Evolutionary conservation across 2,797 vertebrate species (phyloP).

Genomic region (Sebastolobus alascanus): DNA sequence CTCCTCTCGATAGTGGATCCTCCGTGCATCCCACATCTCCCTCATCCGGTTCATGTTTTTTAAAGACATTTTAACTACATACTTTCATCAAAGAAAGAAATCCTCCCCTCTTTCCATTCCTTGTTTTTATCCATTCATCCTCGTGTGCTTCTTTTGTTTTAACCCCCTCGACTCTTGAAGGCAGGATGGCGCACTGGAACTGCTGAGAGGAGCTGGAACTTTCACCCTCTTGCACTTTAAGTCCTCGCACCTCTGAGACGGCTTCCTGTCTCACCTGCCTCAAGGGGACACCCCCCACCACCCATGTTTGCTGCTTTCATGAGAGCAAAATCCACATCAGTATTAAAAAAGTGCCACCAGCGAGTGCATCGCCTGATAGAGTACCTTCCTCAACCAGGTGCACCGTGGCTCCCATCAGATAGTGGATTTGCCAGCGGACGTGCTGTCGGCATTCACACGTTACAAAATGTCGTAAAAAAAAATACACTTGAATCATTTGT

Average conservation of each 20-base stretch:
- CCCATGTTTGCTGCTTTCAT: conserved; percentile 49
- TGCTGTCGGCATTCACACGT: conserved; percentile 14
- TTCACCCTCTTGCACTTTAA: conserved; percentile 83
- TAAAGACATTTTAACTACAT: conserved; percentile 56
- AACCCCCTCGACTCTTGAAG: conserved; percentile 36
- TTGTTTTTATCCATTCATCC: conserved; percentile 51
- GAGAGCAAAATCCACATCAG: conserved; percentile 72
- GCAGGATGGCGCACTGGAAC: conserved; percentile 63
- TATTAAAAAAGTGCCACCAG: conserved; percentile 73
- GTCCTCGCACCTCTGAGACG: conserved; percentile 61
- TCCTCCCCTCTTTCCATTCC: conserved; percentile 55
- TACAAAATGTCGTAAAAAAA: conserved; percentile 38
- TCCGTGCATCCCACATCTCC: conserved; percentile 56
- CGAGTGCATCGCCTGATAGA: conserved; percentile 36
- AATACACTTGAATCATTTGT: conserved; percentile 50
- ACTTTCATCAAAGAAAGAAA: conserved; percentile 47
- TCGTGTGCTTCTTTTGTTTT: conserved; percentile 19
- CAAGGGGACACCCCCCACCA: conserved; percentile 3
- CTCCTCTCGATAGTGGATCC: conserved; percentile 11
- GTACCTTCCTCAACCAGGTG: conserved; percentile 31
- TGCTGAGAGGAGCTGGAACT: conserved; percentile 71
- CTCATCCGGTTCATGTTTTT: conserved; percentile 59
- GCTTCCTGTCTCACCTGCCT: conserved; percentile 61
- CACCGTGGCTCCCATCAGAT: conserved; percentile 34
- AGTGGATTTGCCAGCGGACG: conserved; percentile 26